Evolutionary conservation across 2,888 invertebrate species (phyloP).

Genomic region (Synanthedon andrenaeformis): DNA sequence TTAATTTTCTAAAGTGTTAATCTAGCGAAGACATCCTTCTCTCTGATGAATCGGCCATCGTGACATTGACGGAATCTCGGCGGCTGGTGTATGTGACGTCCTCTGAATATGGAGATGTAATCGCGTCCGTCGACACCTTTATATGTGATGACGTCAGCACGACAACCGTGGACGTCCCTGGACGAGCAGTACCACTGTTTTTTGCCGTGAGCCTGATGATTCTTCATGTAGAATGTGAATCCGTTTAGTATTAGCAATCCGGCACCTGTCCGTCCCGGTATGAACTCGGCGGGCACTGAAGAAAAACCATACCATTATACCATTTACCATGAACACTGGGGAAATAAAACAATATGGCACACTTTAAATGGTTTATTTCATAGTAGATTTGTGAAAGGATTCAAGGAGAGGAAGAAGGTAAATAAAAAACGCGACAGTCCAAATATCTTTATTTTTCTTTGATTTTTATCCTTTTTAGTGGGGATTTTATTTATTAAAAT

Average conservation of each 20-base stretch:
- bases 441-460: conserved; percentile 25
- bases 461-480: neutral
- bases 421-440: conserved; percentile 33
- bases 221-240: conserved; percentile 64
- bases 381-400: conserved; percentile 11
- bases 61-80: conserved; percentile 56
- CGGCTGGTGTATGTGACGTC: conserved; percentile 53
- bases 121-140: conserved; percentile 53
- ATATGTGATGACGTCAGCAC: conserved; percentile 61
- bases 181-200: conserved; percentile 66
- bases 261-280: conserved; percentile 57
- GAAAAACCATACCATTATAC: conserved; percentile 17
- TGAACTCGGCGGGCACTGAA: conserved; percentile 61
- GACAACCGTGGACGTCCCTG: conserved; percentile 55
- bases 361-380: neutral
- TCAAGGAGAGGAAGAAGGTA: conserved; percentile 22
- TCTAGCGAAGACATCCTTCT: conserved; percentile 38
- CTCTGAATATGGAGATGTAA: conserved; percentile 60
- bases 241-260: conserved; percentile 56
- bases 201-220: conserved; percentile 61
- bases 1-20: conserved; percentile 24
- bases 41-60: conserved; percentile 58
- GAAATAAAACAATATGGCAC: conserved; percentile 1
- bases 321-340: neutral
- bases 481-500: conserved; percentile 4